Percentiles rank a stretch among this genome's conserved stretches.
Conservation (phyloP, 2,888 invertebrate genomes). For the Silvanus unidentatus region DNA sequence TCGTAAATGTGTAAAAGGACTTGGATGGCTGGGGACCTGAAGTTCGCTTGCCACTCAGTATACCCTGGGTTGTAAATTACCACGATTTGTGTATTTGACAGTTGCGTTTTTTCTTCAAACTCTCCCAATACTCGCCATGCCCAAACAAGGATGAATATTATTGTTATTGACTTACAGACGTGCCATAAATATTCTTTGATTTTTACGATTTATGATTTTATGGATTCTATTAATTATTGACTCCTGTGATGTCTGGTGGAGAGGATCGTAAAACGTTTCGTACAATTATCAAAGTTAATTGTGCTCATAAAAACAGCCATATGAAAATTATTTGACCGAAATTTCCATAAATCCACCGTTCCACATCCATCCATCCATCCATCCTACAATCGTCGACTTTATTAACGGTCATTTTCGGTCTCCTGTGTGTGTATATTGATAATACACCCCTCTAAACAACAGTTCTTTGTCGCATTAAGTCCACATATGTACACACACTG, state of each 20-base stretch:
- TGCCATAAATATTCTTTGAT: conserved; percentile 3
- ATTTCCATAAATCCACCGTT: too few relatives aligned
- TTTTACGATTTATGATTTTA: background rate
- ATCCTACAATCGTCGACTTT: too few relatives aligned
- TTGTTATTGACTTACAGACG: background rate
- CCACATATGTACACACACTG: conserved; percentile 16
- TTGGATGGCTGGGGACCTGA: background rate
- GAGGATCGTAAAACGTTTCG: background rate
- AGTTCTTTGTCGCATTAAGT: too few relatives aligned
- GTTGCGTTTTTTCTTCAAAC: conserved; percentile 23
- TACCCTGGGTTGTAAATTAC: conserved; percentile 26
- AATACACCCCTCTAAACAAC: too few relatives aligned
- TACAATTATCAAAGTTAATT: too few relatives aligned
- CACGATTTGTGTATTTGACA: conserved; percentile 29
- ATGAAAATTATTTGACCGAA: too few relatives aligned
- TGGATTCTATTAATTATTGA: conserved; percentile 4
- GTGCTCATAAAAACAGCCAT: too few relatives aligned
- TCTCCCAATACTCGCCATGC: background rate
- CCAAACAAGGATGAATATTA: too few relatives aligned
- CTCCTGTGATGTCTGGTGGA: background rate
- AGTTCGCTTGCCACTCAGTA: too few relatives aligned
- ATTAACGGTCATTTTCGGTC: too few relatives aligned
- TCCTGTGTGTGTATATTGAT: too few relatives aligned
- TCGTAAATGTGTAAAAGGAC: background rate
- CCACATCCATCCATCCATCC: too few relatives aligned